phyloP scores from a whole-genome alignment of 2,888 invertebrate species.

The Parnassius mnemosyne region DNA sequence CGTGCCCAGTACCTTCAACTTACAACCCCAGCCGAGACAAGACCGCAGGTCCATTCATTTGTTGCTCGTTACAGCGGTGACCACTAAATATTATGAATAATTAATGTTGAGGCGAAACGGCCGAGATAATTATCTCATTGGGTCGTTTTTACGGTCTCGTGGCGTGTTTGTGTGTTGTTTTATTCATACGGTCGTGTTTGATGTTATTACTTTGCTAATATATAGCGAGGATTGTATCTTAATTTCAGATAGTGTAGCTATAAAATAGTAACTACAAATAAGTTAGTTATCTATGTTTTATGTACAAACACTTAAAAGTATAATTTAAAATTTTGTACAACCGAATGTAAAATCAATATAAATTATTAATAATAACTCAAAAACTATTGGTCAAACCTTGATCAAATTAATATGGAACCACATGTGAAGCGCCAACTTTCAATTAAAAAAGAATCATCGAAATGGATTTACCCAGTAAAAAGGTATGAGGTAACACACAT shows the following conservation, averaged over 20 bases:
- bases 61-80: slow-evolving; percentile 42
- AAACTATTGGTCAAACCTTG: no score
- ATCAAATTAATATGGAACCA: no score
- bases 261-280: slow-evolving; percentile 1
- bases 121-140: slow-evolving; percentile 34
- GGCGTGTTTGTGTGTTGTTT: slow-evolving; percentile 24
- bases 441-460: no score
- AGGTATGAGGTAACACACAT: no score
- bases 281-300: neutral
- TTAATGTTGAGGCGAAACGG: slow-evolving; percentile 36
- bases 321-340: no score
- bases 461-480: no score
- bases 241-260: slow-evolving; percentile 10
- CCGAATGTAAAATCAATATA: no score
- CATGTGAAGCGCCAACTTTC: no score
- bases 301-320: no score
- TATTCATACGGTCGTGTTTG: slow-evolving; percentile 20
- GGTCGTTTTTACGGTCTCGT: slow-evolving; percentile 30
- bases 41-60: slow-evolving; percentile 39
- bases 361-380: no score
- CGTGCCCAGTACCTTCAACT: slow-evolving; percentile 8
- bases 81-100: slow-evolving; percentile 47
- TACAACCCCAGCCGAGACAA: slow-evolving; percentile 11
- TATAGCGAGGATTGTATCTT: slow-evolving; percentile 7
- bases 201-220: slow-evolving; percentile 16